Percentiles rank a stretch among this genome's conserved stretches.
phyloP scores from a whole-genome alignment of 2,797 vertebrate species.

The Hoplostethus mediterraneus region DNA sequence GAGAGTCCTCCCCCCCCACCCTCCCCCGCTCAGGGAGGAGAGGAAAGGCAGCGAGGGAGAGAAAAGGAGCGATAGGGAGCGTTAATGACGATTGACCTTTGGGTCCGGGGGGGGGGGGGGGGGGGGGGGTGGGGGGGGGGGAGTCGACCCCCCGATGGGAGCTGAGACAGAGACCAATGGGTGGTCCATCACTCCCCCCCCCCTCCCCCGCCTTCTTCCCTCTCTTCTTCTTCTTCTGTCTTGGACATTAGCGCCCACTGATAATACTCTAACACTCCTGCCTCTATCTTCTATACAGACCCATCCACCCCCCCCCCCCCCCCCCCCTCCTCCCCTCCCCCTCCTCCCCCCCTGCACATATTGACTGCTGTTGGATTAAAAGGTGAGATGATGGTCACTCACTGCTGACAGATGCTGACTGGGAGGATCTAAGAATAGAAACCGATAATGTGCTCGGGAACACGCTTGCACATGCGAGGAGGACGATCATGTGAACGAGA shows the following conservation, averaged over 20 bases:
- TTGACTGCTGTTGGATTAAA: slow-evolving; percentile 72
- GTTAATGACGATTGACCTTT: slow-evolving; percentile 79
- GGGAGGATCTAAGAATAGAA: slow-evolving; percentile 75
- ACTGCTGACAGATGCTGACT: slow-evolving; percentile 74
- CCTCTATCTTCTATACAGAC: not conserved
- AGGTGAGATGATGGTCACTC: slow-evolving; percentile 74
- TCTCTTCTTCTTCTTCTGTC: slow-evolving; percentile 32
- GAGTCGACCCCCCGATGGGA: slow-evolving; percentile 69
- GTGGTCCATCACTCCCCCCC: slow-evolving; percentile 65
- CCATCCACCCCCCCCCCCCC: not conserved
- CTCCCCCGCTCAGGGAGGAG: slow-evolving; percentile 32
- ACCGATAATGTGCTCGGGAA: slow-evolving; percentile 68
- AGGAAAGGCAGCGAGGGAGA: slow-evolving; percentile 56
- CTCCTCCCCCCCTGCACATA: slow-evolving; percentile 3
- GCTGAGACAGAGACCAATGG: slow-evolving; percentile 75
- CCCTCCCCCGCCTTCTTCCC: slow-evolving; percentile 12
- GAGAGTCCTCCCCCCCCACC: slow-evolving; percentile 14
- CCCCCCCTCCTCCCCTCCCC: not conserved
- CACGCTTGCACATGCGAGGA: slow-evolving; percentile 37
- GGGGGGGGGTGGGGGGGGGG: slow-evolving; percentile 63
- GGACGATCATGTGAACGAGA: no score
- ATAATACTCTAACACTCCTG: slow-evolving; percentile 54
- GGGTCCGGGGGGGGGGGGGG: slow-evolving; percentile 66
- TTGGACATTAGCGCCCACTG: slow-evolving; percentile 45
- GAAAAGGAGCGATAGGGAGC: slow-evolving; percentile 59